Evolutionary conservation across 2,113 vertebrate species (phyloP).

Genomic region (human): DNA sequence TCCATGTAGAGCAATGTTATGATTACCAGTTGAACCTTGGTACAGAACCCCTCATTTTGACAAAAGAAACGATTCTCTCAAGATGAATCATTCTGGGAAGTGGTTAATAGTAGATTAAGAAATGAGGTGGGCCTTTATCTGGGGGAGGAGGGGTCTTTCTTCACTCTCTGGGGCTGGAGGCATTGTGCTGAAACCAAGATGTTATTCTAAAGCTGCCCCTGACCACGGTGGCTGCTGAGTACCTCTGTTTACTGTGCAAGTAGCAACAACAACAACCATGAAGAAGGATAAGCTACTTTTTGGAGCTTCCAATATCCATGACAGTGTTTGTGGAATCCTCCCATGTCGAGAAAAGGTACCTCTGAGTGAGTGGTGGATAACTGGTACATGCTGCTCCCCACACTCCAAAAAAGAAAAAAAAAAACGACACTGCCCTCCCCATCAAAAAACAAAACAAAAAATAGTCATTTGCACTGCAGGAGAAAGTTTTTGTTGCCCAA

Average conservation of each 20-base stretch:
- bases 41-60: background rate
- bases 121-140: background rate
- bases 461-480: background rate
- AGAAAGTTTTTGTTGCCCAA: background rate
- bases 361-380: background rate
- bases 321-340: no score
- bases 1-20: background rate
- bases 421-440: background rate
- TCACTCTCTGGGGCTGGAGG: background rate
- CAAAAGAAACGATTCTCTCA: background rate
- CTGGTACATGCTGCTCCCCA: background rate
- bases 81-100: slow-evolving; percentile 23
- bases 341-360: background rate
- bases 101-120: background rate
- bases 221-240: background rate
- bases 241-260: background rate
- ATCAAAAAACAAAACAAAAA: background rate
- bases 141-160: background rate
- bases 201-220: background rate
- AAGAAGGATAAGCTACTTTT: background rate
- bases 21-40: slow-evolving; percentile 1
- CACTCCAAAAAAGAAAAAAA: background rate
- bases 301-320: background rate
- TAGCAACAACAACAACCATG: background rate
- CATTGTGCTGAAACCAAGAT: background rate